Evolutionary conservation across 2,113 vertebrate genomes (phyloP).

Genomic region (Upupa epops): DNA sequence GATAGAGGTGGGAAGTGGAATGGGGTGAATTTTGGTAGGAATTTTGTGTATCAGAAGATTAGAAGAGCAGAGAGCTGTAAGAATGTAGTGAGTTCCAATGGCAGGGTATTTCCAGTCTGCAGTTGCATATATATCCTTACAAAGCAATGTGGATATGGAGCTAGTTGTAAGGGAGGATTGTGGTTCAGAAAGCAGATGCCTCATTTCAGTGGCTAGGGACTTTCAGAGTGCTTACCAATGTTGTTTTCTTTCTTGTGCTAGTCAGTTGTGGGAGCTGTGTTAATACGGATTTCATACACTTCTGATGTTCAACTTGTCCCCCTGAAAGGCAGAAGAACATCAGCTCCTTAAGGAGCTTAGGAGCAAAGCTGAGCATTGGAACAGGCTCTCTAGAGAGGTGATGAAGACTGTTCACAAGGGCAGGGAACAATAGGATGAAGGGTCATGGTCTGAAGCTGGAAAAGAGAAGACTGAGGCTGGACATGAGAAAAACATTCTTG

Average conservation of each 20-base stretch:
- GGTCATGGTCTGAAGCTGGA: too few species aligned
- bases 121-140: neutral
- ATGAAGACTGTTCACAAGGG: too few species aligned
- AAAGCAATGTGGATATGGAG: neutral
- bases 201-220: neutral
- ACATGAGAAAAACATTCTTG: too few species aligned
- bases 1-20: neutral
- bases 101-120: neutral
- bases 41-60: neutral
- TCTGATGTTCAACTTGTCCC: neutral
- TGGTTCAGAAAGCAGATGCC: neutral
- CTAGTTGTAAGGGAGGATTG: neutral
- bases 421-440: too few species aligned
- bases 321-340: neutral
- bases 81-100: neutral
- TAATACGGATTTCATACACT: neutral
- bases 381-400: too few species aligned
- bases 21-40: neutral
- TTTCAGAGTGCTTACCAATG: fast-evolving
- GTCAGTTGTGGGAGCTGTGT: neutral
- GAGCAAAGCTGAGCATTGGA: neutral
- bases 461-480: too few species aligned
- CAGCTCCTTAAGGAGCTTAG: neutral
- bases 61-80: neutral
- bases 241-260: neutral